Conservation (phyloP, 2,797 vertebrate genomes). For the Enteromius anoplus region DNA sequence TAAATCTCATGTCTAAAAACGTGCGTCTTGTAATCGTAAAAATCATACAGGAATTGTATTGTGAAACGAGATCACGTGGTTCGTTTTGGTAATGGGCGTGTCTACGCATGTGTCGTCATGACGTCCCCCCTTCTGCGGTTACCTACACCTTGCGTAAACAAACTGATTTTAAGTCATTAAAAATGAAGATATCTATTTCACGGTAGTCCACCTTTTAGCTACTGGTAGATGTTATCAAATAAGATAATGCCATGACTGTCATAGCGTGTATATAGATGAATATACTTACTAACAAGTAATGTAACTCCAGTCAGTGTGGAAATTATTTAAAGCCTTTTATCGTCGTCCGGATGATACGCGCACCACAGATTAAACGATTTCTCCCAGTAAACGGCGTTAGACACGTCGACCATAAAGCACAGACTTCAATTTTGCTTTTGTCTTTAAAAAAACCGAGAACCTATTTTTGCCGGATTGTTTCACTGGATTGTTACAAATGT, state of each 20-base stretch:
- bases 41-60: not conserved
- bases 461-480: slow-evolving; percentile 5
- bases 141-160: slow-evolving; percentile 55
- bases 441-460: not conserved
- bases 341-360: not conserved
- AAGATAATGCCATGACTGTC: not conserved
- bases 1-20: not conserved
- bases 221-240: not conserved
- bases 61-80: slow-evolving; percentile 6
- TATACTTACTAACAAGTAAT: slow-evolving; percentile 25
- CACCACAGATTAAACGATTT: not conserved
- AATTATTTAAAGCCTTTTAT: not conserved
- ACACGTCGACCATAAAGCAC: not conserved
- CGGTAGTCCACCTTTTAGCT: not conserved
- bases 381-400: not conserved
- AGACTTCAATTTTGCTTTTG: not conserved
- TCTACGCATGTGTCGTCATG: slow-evolving; percentile 62
- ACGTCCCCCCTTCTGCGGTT: slow-evolving; percentile 57
- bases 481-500: not conserved
- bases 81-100: slow-evolving; percentile 61
- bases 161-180: slow-evolving; percentile 5
- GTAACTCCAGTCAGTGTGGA: not conserved
- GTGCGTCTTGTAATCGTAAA: not conserved
- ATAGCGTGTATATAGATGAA: not conserved
- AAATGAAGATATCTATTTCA: not conserved